A percentile compares a stretch with the other conserved stretches of the same genome.
Conservation (phyloP, 2,113 vertebrate genomes). For the Mohoua ochrocephala region DNA sequence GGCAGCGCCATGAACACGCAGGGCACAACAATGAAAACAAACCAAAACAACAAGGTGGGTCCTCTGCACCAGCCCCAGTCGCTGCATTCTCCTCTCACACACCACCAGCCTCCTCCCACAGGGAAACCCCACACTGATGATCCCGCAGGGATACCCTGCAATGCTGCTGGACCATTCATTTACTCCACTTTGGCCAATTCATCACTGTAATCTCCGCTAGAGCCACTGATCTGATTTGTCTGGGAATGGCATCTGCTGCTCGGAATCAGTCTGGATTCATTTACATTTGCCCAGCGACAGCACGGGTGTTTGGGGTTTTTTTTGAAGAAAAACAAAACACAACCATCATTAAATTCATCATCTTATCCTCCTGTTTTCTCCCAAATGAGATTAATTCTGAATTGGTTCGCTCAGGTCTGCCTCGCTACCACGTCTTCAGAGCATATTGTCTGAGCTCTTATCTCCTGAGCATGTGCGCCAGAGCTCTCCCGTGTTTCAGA, state of each 20-base stretch:
- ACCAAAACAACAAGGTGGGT: neutral
- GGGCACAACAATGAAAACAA: neutral
- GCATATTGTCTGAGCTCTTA: neutral
- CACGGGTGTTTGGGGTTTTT: neutral
- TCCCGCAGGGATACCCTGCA: neutral
- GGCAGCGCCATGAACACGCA: fast-evolving
- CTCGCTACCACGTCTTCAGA: neutral
- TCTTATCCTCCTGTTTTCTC: neutral
- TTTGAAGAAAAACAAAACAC: neutral
- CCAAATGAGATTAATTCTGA: neutral
- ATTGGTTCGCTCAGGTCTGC: neutral
- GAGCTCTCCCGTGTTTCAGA: neutral
- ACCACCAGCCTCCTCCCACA: neutral
- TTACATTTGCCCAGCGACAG: neutral
- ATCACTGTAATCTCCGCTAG: neutral
- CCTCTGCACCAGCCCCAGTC: neutral
- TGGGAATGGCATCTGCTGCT: slow-evolving; percentile 11
- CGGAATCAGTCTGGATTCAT: neutral
- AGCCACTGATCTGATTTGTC: slow-evolving; percentile 18
- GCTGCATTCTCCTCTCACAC: neutral
- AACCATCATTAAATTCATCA: neutral
- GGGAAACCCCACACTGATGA: neutral
- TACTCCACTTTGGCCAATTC: neutral
- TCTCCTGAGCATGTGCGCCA: neutral
- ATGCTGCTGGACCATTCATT: neutral